Evolutionary conservation across 1,140 invertebrate genomes (phyloP), one percentile per base, ranked within the genome.

Genomic region (Homarus americanus): DNA sequence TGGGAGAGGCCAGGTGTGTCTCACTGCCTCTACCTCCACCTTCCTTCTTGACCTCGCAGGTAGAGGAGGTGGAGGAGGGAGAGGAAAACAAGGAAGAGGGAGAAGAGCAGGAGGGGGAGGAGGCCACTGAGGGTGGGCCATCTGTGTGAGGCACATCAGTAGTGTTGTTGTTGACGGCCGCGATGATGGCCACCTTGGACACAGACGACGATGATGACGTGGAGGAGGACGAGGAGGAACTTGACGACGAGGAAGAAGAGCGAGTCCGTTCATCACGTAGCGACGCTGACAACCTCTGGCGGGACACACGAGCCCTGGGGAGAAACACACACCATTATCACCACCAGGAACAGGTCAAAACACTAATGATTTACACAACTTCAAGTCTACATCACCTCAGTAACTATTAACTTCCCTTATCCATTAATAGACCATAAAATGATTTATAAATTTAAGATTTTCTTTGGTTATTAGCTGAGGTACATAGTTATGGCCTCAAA

Each of bases 1-100:
- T 72, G 7, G 28, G 79, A 32, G 40, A 53, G 41, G 63, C 38
- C n/a, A 32, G 41, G 5, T 72, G 49, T 12, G 20, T 32, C 66
- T 53, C 40, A 20, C 66, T 40, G 7, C 66, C 36, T 40, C 63
- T n/a, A 12, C 17, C 66, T 24, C 36, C 66, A 17, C 75, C 85
- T 24, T 79, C 78, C 53, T 79, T 79, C 76, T 53, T 79, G 12
- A 15, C 63, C 86, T 88, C 86, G 24, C 58, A 38, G 2, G 58
- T 36, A 36, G 88, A 90, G 36, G 88, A 83, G 53, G 66, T 82
- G 82, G 80, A 90, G 10, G 88, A 90, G 1, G 88, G 88, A 17
- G 88, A 90, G 34, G 88, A 90, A 41, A 90, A 90, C 7, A 90
- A 78, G 24, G 88, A 90, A 17, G 80, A 80, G 0, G 80, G 82